Conservation (phyloP, 2,888 invertebrate genomes). For the Drosophila quinaria region DNA sequence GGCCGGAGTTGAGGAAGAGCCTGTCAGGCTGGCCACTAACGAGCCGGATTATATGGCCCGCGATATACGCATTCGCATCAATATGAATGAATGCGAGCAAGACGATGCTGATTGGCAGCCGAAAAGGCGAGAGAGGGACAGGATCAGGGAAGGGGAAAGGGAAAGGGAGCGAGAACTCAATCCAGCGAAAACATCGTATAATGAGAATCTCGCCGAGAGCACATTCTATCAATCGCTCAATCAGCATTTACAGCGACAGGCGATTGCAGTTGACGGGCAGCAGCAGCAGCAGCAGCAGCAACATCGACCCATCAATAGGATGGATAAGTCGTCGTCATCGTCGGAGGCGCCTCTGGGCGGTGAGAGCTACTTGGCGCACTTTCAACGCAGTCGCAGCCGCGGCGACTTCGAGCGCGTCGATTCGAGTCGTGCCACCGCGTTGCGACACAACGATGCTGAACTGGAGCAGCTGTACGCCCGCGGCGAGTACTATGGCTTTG, state of each 20-base stretch:
- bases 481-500: constrained; percentile 67
- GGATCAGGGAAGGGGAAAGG: neutral
- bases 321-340: constrained; percentile 7
- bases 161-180: constrained; percentile 37
- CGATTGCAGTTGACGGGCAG: constrained; percentile 50
- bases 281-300: constrained; percentile 17
- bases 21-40: constrained; percentile 22
- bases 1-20: constrained; percentile 2
- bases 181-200: constrained; percentile 56
- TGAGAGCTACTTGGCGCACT: constrained; percentile 84
- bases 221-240: constrained; percentile 83
- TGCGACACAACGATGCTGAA: constrained; percentile 29
- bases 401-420: constrained; percentile 47
- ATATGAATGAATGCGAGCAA: constrained; percentile 74
- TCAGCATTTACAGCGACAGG: constrained; percentile 75
- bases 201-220: constrained; percentile 82
- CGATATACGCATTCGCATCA: constrained; percentile 79
- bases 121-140: neutral
- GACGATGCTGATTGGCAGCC: constrained; percentile 42
- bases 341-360: constrained; percentile 55
- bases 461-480: constrained; percentile 38
- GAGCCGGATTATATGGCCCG: constrained; percentile 65
- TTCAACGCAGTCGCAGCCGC: constrained; percentile 62
- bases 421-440: constrained; percentile 16
- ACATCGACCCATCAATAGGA: constrained; percentile 1